Base-by-base conservation (phyloP, 2,797 vertebrate genomes). In the Danio kyathit region DNA sequence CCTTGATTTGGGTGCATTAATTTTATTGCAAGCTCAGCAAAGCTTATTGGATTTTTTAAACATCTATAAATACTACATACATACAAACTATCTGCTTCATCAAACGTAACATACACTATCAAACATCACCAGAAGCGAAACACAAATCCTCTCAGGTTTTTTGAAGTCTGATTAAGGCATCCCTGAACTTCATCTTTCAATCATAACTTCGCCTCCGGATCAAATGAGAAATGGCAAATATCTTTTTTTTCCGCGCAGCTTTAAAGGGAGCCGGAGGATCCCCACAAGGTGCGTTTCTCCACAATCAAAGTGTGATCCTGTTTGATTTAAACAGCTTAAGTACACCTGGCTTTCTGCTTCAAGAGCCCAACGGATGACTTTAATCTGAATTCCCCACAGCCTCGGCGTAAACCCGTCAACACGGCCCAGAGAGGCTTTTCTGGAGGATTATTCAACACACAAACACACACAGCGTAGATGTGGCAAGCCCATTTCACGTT, bases 251-350 rank as follows among this genome's bases (percentile, higher is more conserved):
- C 57, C 13, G 8, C 48, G 17, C 56, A 71, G 56, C 67, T 79
- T 72, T 76, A 76, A 82, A 84, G 19, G 69, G 46, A 73, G 49
- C 54, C 13, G 46, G 61, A 56, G 7, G 48, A 60, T 82, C 72
- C 73, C 19, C 46, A 41, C 9, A 57, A 80, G 51, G 49, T 38
- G 38, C 17, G 63, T 57, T 73, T 64, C 49, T 69, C 60, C 29
- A 63, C 59, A 83, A 83, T 83, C 51, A 66, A 69, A 51, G 61
- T n/a, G 69, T 66, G 56, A 82, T 80, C 56, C 63, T 64, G 67
- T 80, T 80, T 82, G 67, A 82, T 83, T 82, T 72, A 76, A 85
- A 80, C 59, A 69, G 78, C 74, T 76, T 79, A 73, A 69, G 76
- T 72, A 73, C 74, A 85, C 80, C 83, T 87, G 82, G 43, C 56